Base-by-base conservation (phyloP, 2,797 vertebrate species). In the Emys orbicularis region DNA sequence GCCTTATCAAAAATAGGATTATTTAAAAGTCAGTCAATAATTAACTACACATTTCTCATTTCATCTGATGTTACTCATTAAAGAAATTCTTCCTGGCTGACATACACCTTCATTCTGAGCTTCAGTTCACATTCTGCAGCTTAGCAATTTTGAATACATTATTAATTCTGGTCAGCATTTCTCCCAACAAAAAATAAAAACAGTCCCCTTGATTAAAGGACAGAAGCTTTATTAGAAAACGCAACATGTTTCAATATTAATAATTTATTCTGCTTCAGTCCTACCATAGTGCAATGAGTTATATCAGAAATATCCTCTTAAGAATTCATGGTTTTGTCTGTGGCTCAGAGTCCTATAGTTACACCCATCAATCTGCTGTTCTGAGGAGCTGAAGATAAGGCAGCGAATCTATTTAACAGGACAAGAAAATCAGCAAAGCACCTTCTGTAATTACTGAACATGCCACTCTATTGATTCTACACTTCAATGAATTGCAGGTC, bases 81-180 rank as follows among this genome's bases (percentile, higher is more conserved):
- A 61, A 15, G 56, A 83, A 81, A 81, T 29, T 37, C 37, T 23
- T 81, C 44, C 87, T 72, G 82, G 81, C 21, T 61, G 47, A 59
- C 41, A 96, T 94, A 52, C 76, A 95, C 21, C 95, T 84, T 95
- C 94, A 85, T 93, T 93, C 27, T 5, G 68, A 56, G 89, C 89
- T 85, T 57, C 84, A 86, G 15, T 91, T 8, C 90, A 91, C 92
- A 92, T 44, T 84, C 93, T 79, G 96, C 92, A 76, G 87, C 90
- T 88, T 84, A 21, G 56, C 77, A 79, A 5, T 80, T 87, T 90
- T 47, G 82, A 68, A 59, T 1, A 82, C 92, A 92, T 96, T 88
- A 93, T 91, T 56, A 0, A 94, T 96, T 94, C 96, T 68, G 83
- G 1, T 49, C 9, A 86, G 94, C 68, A 5, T 92, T 91, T 94